Base-by-base conservation (phyloP, 1,140 invertebrate genomes). In the Anastatus disparis region DNA sequence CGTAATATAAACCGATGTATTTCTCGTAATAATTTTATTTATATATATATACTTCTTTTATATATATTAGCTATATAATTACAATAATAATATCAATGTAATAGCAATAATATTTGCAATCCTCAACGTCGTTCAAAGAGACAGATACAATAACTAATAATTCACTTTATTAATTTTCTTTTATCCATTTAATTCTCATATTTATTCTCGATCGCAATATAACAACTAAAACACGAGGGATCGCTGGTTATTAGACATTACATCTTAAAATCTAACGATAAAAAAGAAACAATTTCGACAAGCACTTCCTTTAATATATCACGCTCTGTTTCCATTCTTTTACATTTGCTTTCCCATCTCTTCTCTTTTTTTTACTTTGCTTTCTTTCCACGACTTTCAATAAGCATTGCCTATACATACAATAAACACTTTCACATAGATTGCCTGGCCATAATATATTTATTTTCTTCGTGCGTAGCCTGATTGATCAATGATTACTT, bases 91-190 rank as follows among this genome's bases (percentile, higher is more conserved):
- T 73, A 77, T 74, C 67, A 77, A 77, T 78, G 75, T 78, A 78
- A 79, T 81, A 79, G 76, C 78, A 78, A 82, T 84, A 82, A 83
- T 83, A 80, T 80, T 82, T 75, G 78, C 76, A 82, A 79, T 78
- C 74, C 70, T 82, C 80, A 83, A 82, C 79, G 71, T 79, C 55
- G 74, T 77, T 76, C 55, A 79, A 81, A 75, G 76, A 80, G 77
- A 81, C 76, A 81, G 75, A 79, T 80, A 81, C 68, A 76, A 77
- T 79, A 76, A 78, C 76, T 77, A 78, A 78, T 79, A 74, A 65
- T 72, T 58, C 63, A 56, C 59, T 35, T 73, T 61, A 53, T 63
- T 70, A 53, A 62, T 71, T 52, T 74, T 72, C 56, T n/a, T n/a
- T n/a, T n/a, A n/a, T 75, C 13, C 63, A 72, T 76, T 76, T 66